A percentile compares a stretch with the other conserved stretches of the same genome.
These are phyloP conservation scores for Cyprinodon tularosa DNA, from an alignment of 2,113 vertebrate genomes.

Conservation along the genomic window DNA sequence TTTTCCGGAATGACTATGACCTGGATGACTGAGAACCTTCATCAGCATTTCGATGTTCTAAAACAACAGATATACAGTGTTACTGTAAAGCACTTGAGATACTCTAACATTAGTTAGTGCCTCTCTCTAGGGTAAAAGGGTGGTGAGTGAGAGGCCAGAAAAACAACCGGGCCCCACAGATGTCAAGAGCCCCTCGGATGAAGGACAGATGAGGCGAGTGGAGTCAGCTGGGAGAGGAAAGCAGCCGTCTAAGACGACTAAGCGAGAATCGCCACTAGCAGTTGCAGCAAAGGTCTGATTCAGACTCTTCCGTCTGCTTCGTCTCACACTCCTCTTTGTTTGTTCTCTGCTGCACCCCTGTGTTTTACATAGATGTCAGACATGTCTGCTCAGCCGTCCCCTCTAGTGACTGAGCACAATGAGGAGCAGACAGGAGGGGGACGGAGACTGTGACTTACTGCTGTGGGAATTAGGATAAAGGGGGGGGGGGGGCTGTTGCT, in stretches of 20 bases:
- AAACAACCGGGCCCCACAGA: slow-evolving; percentile 53
- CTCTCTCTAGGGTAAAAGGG: slow-evolving; percentile 84
- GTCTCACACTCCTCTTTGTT: slow-evolving; percentile 42
- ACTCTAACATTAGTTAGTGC: slow-evolving; percentile 4
- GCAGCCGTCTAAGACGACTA: slow-evolving; percentile 69
- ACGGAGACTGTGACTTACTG: slow-evolving; percentile 43
- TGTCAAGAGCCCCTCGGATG: slow-evolving; percentile 68
- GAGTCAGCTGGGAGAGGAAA: slow-evolving; percentile 72
- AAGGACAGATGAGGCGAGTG: slow-evolving; percentile 59
- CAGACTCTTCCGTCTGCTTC: slow-evolving; percentile 18
- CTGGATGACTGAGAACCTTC: too few species aligned
- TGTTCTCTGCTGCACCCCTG: slow-evolving; percentile 25
- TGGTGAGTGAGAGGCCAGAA: slow-evolving; percentile 86
- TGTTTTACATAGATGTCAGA: slow-evolving; percentile 79
- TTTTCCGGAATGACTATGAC: too few species aligned
- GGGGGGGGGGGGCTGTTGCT: slow-evolving; percentile 24
- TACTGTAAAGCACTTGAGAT: not conserved
- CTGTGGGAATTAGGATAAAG: slow-evolving; percentile 17
- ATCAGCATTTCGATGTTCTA: not conserved
- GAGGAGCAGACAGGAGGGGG: slow-evolving; percentile 48
- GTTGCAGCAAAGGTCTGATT: slow-evolving; percentile 72
- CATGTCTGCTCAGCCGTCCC: slow-evolving; percentile 58
- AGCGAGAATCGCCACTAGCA: slow-evolving; percentile 71
- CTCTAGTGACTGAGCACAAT: slow-evolving; percentile 63
- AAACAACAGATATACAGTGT: not conserved